A percentile compares a stretch with the other conserved stretches of the same genome.
These are phyloP conservation scores for Synanthedon tipuliformis DNA, from an alignment of 2,888 invertebrate genomes.

Conservation along the genomic window DNA sequence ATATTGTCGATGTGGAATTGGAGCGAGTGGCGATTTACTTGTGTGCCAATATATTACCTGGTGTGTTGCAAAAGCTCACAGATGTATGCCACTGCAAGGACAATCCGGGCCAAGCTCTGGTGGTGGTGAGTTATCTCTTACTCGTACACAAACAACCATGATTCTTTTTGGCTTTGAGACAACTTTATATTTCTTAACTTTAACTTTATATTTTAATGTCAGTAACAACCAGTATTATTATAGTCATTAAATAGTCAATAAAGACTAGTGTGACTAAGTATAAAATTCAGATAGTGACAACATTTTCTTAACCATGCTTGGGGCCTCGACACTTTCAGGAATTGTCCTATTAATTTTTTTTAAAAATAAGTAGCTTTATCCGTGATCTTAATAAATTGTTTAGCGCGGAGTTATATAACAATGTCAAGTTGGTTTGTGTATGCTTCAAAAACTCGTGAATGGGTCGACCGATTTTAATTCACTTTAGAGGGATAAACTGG, in stretches of 20 bases:
- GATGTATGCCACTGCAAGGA: constrained; percentile 68
- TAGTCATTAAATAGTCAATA: background rate
- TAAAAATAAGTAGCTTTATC: background rate
- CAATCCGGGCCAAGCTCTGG: constrained; percentile 73
- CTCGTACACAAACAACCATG: too few species aligned
- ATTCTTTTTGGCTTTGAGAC: too few species aligned
- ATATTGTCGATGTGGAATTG: constrained; percentile 47
- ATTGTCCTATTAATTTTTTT: background rate
- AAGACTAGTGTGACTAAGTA: background rate
- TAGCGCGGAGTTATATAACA: too few species aligned
- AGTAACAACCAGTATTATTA: background rate
- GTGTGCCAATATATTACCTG: constrained; percentile 74
- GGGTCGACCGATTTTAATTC: too few species aligned
- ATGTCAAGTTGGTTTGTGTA: too few species aligned
- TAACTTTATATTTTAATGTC: too few species aligned
- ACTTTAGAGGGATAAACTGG: too few species aligned
- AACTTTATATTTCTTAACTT: background rate
- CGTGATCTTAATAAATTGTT: too few species aligned
- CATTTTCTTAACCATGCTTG: too few species aligned
- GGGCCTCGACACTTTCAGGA: too few species aligned
- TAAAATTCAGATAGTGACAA: background rate
- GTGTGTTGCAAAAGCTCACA: constrained; percentile 70
- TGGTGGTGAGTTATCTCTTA: constrained; percentile 47
- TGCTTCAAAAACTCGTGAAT: too few species aligned
- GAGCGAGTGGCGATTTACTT: constrained; percentile 64